These are phyloP conservation scores for Creontiades dilutus DNA, from an alignment of 2,888 invertebrate species.

Conservation along the genomic window DNA sequence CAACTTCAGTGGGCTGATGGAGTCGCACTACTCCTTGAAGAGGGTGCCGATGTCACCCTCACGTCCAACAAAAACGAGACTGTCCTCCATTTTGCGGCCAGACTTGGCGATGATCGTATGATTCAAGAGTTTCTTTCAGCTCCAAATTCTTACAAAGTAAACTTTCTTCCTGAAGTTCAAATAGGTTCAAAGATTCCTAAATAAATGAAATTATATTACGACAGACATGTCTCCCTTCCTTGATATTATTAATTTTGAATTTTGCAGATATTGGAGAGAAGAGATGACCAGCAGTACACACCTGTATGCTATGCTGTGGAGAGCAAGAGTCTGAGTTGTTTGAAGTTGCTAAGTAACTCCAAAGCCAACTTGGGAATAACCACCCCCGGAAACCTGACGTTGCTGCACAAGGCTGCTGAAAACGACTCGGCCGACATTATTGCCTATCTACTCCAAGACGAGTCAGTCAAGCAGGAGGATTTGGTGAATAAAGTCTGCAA, in stretches of 20 bases:
- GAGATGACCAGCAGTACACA: conserved; percentile 78
- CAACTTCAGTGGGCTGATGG: conserved; percentile 81
- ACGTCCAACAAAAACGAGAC: conserved; percentile 78
- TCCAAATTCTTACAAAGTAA: conserved; percentile 72
- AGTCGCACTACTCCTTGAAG: conserved; percentile 80
- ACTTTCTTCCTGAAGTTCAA: too few species aligned
- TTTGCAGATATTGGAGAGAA: conserved; percentile 72
- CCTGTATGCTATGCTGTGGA: conserved; percentile 82
- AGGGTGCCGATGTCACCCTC: conserved; percentile 79
- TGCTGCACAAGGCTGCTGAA: conserved; percentile 83
- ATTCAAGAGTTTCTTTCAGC: conserved; percentile 80
- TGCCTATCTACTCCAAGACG: conserved; percentile 79
- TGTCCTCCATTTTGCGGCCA: conserved; percentile 81
- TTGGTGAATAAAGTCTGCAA: conserved; percentile 75
- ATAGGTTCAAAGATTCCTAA: too few species aligned
- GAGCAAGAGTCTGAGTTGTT: conserved; percentile 80
- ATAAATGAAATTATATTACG: too few species aligned
- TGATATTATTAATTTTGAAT: neutral
- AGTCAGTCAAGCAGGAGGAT: conserved; percentile 36
- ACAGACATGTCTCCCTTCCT: too few species aligned
- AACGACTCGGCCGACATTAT: conserved; percentile 81
- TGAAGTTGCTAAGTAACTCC: conserved; percentile 79
- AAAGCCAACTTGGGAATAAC: conserved; percentile 80
- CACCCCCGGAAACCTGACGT: conserved; percentile 80
- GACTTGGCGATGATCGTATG: conserved; percentile 80